phyloP scores from a whole-genome alignment of 2,797 vertebrate genomes.

The Chelon labrosus region DNA sequence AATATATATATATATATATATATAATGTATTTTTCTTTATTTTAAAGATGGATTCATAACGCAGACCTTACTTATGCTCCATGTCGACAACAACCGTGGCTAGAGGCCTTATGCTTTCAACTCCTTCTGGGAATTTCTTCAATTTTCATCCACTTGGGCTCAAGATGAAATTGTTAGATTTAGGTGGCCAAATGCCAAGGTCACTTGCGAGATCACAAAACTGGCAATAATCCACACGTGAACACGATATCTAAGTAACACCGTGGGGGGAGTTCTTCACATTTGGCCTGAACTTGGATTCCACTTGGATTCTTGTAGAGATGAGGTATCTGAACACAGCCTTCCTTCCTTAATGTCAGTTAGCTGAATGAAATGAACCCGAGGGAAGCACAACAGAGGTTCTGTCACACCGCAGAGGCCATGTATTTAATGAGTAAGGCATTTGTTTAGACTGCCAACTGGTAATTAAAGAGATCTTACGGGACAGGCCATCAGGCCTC shows the following conservation, averaged over 20 bases:
- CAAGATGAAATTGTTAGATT: too few relatives aligned
- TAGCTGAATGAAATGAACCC: constrained; percentile 1
- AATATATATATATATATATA: background rate
- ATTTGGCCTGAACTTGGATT: too few relatives aligned
- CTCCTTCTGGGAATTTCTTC: too few relatives aligned
- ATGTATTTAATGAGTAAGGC: constrained; percentile 9
- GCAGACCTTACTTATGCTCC: background rate
- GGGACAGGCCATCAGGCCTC: constrained; percentile 18
- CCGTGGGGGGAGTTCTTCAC: too few relatives aligned
- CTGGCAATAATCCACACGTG: too few relatives aligned
- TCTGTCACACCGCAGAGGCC: background rate
- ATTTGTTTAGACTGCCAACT: constrained; percentile 11
- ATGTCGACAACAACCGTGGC: too few relatives aligned
- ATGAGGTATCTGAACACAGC: background rate
- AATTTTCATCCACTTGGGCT: too few relatives aligned
- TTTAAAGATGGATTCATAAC: background rate
- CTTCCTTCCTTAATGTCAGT: background rate
- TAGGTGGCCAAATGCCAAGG: too few relatives aligned
- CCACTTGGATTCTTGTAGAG: background rate
- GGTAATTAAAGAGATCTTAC: constrained; percentile 27
- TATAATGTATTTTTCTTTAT: background rate
- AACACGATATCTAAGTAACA: too few relatives aligned
- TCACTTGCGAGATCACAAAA: too few relatives aligned
- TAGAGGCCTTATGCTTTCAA: too few relatives aligned
- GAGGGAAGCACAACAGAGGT: background rate